Evolutionary conservation across 2,888 invertebrate genomes (phyloP).

Genomic region (Hirtodrosophila alboralis): DNA sequence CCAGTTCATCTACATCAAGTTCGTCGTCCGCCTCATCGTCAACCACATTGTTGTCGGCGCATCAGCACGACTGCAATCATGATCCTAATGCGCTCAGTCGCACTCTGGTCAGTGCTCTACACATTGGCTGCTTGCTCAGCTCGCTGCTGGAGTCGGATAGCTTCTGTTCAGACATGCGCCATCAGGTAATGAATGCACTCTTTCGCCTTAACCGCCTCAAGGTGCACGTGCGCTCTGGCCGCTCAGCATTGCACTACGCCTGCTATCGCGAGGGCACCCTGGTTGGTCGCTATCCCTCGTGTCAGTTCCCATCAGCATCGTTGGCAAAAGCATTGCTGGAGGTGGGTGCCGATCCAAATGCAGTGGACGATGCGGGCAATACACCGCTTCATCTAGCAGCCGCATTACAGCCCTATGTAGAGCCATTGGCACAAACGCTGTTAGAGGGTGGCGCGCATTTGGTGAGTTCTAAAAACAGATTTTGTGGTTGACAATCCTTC

Average conservation of each 20-base stretch:
- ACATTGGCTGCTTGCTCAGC: constrained; percentile 91
- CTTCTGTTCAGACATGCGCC: constrained; percentile 85
- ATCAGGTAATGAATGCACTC: constrained; percentile 88
- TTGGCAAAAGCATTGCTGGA: constrained; percentile 90
- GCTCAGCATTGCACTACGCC: constrained; percentile 92
- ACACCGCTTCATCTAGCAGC: constrained; percentile 95
- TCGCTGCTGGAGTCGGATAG: constrained; percentile 87
- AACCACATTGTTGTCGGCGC: constrained; percentile 59
- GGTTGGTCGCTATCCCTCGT: constrained; percentile 88
- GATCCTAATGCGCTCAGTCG: constrained; percentile 91
- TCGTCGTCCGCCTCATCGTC: constrained; percentile 45
- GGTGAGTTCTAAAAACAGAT: constrained; percentile 61
- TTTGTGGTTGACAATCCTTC: too few relatives aligned
- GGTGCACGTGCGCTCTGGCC: constrained; percentile 87
- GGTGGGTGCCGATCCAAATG: constrained; percentile 93
- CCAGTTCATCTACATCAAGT: constrained; percentile 39
- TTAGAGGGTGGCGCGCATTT: constrained; percentile 90
- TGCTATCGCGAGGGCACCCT: constrained; percentile 91
- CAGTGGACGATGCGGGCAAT: constrained; percentile 92
- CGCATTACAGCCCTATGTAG: constrained; percentile 89
- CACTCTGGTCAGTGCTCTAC: constrained; percentile 93
- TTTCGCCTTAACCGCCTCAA: constrained; percentile 91
- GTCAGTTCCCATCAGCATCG: constrained; percentile 88
- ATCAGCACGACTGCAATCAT: constrained; percentile 86
- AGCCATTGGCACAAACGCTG: constrained; percentile 89